phyloP scores from a whole-genome alignment of 2,797 vertebrate genomes.

The Dallia pectoralis region DNA sequence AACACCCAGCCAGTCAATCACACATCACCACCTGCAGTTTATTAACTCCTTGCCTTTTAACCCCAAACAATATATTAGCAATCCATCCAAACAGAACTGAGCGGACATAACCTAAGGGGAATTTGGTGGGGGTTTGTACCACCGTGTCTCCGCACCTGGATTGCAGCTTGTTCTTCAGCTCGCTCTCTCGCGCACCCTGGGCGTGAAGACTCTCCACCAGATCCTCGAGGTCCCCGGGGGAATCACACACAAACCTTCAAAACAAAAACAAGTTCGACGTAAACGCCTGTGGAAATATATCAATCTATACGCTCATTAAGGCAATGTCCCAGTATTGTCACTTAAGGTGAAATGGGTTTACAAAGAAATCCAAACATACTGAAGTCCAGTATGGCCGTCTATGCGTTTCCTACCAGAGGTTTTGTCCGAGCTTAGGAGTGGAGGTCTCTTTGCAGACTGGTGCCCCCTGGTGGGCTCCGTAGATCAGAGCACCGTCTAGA shows the following conservation, averaged over 20 bases:
- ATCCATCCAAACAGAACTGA: background rate
- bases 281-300: background rate
- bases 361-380: too few relatives aligned
- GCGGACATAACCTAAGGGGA: background rate
- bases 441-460: slow-evolving; percentile 84
- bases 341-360: background rate
- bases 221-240: slow-evolving; percentile 85
- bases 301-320: background rate
- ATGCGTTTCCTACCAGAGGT: slow-evolving; percentile 83
- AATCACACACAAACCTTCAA: slow-evolving; percentile 91
- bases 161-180: slow-evolving; percentile 85
- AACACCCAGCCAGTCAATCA: background rate
- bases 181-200: slow-evolving; percentile 91
- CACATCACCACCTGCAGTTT: too few relatives aligned
- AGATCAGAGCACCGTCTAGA: slow-evolving; percentile 69
- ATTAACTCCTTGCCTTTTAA: background rate
- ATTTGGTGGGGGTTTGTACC: background rate
- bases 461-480: slow-evolving; percentile 66
- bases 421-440: slow-evolving; percentile 92
- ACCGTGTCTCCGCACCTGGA: slow-evolving; percentile 75
- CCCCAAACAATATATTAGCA: background rate
- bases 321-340: background rate
- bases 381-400: background rate
- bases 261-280: background rate
- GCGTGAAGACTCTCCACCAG: slow-evolving; percentile 87